Base-by-base conservation (phyloP, 2,888 invertebrate species). In the Malthinus seriepunctatus region DNA sequence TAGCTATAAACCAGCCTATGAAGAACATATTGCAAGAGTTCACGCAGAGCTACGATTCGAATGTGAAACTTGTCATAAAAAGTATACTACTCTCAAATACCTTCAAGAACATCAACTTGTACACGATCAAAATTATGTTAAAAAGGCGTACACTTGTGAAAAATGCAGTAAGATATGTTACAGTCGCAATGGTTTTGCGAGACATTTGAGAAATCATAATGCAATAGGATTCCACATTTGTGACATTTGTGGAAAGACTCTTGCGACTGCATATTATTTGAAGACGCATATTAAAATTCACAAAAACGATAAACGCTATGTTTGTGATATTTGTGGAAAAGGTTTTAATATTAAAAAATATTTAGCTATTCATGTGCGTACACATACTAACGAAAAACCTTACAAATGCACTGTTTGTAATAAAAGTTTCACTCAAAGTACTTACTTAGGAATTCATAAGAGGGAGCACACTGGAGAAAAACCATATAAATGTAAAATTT, bases 61-160 rank as follows among this genome's bases (percentile, higher is more conserved):
- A 45, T 81, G 81, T 60, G 69, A 74, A 10, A 52, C 49, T 14
- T 65, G 81, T 63, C 78, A 78, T 9, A 81, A 81, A 59, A 73
- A 78, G 0, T 82, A 80, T 50, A 79, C 78, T 0, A 71, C 79
- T 35, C 78, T 78, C 23, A 33, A 57, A n/a, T 51, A 32, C 8
- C 51, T 32, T 14, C 58, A 56, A 32, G 47, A 52, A 15, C 67
- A 67, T 44, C 15, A 53, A 8, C 47, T 55, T 10, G 52, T 49
- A 2, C 66, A 67, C 48, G 62, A 67, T 12, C 60, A 56, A 1
- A 44, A 52, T n/a, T 63, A 61, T 38, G 51, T 50, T 11, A 55
- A 56, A 50, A 58, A 47, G 15, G 51, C 60, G 31, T 63, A 57
- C 31, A 46, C 44, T 42, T 66, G 66, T 46, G 35, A 45, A 6